A percentile compares a stretch with the other conserved stretches of the same genome.
Conservation (phyloP, 2,113 vertebrate species). For the Microcebus griseorufus region DNA sequence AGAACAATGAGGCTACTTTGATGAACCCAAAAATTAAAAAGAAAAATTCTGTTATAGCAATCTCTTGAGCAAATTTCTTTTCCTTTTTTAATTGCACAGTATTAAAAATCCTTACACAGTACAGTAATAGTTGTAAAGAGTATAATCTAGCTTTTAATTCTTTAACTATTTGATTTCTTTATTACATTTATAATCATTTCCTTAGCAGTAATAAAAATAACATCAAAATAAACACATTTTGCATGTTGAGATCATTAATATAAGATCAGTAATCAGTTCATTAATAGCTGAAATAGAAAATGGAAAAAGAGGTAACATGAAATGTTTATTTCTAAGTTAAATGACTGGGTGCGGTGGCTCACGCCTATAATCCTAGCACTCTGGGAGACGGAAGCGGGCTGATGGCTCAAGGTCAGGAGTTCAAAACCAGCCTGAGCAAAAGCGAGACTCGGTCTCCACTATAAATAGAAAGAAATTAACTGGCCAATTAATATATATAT, state of each 20-base stretch:
- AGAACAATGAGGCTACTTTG: background rate
- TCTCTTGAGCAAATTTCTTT: background rate
- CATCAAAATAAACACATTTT: conserved; percentile 29
- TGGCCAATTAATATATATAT: too few relatives aligned
- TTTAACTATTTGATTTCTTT: background rate
- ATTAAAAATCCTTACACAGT: background rate
- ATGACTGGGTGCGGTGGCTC: background rate
- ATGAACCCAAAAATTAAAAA: background rate
- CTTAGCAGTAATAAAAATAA: conserved; percentile 2
- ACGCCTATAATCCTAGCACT: too few relatives aligned
- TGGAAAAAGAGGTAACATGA: background rate
- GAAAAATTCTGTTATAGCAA: background rate
- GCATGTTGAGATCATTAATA: background rate
- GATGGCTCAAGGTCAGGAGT: too few relatives aligned
- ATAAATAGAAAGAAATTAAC: too few relatives aligned
- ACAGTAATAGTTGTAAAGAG: background rate
- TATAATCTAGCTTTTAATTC: background rate
- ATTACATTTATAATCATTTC: background rate
- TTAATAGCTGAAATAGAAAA: background rate
- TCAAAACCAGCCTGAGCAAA: too few relatives aligned
- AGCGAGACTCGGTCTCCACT: too few relatives aligned
- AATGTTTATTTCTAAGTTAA: conserved; percentile 10
- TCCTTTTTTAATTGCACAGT: background rate
- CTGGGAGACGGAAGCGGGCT: too few relatives aligned
- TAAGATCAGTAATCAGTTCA: background rate